phyloP scores from a whole-genome alignment of 1,140 invertebrate species.

The Drosophila lacteicornis region DNA sequence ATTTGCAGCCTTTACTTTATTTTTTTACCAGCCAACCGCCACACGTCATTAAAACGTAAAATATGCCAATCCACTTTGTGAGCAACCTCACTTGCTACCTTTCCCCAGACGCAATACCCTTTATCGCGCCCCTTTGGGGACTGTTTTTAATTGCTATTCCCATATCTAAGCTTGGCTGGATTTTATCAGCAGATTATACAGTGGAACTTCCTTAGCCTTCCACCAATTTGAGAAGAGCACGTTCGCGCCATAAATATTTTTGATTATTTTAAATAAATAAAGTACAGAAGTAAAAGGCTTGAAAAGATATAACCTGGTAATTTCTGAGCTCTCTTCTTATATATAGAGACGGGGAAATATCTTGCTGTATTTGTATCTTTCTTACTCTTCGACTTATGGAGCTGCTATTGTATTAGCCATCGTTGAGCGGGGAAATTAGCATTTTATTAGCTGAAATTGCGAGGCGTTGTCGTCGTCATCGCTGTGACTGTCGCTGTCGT shows the following conservation, averaged over 20 bases:
- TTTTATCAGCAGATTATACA: slow-evolving; percentile 26
- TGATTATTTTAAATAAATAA: not conserved
- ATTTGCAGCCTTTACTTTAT: not conserved
- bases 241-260: not conserved
- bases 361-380: not conserved
- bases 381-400: not conserved
- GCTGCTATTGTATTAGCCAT: slow-evolving; percentile 10
- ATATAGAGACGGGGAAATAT: not conserved
- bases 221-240: not conserved
- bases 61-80: not conserved
- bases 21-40: not conserved
- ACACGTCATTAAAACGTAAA: slow-evolving; percentile 14
- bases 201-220: not conserved
- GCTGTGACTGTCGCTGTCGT: slow-evolving; percentile 6
- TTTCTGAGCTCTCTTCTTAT: not conserved
- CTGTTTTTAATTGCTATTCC: slow-evolving; percentile 37
- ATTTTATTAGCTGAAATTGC: slow-evolving; percentile 71
- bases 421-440: slow-evolving; percentile 51
- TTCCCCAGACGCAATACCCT: slow-evolving; percentile 8
- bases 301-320: not conserved
- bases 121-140: slow-evolving; percentile 11
- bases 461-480: slow-evolving; percentile 47
- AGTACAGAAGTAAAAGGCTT: not conserved
- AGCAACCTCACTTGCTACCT: slow-evolving; percentile 10
- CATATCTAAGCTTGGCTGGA: slow-evolving; percentile 16